phyloP scores from a whole-genome alignment of 2,888 invertebrate genomes.

The Phortica okadai region DNA sequence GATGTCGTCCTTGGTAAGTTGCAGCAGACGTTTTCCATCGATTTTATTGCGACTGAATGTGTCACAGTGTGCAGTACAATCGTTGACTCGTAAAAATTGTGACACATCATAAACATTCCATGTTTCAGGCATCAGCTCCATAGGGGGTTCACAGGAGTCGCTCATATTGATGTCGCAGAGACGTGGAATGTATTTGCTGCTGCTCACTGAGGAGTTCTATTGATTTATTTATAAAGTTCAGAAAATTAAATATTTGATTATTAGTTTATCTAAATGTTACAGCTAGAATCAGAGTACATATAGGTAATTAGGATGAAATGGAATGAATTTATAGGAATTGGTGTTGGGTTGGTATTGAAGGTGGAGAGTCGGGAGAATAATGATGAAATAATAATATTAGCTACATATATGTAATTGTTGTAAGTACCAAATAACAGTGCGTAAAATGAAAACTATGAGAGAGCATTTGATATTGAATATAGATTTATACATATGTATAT shows the following conservation, averaged over 20 bases:
- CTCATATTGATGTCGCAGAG: constrained; percentile 75
- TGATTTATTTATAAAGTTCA: background rate
- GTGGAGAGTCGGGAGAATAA: background rate
- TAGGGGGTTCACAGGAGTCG: constrained; percentile 59
- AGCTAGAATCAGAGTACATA: background rate
- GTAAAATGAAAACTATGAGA: constrained; percentile 53
- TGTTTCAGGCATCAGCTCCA: constrained; percentile 79
- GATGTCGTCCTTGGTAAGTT: constrained; percentile 92
- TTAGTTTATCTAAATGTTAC: background rate
- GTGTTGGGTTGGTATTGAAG: background rate
- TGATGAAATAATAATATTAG: background rate
- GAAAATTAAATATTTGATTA: constrained; percentile 9
- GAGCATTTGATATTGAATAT: constrained; percentile 33
- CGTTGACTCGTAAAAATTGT: constrained; percentile 92
- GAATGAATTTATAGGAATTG: constrained; percentile 1
- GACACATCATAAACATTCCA: constrained; percentile 93
- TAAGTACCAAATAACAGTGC: constrained; percentile 71
- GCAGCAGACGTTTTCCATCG: constrained; percentile 87
- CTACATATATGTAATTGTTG: constrained; percentile 42
- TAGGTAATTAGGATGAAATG: background rate
- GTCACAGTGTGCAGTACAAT: constrained; percentile 85
- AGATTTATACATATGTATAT: constrained; percentile 1
- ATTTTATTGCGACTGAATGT: constrained; percentile 84
- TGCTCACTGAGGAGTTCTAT: constrained; percentile 77
- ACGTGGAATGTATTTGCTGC: constrained; percentile 79